Percentiles rank a stretch among this genome's conserved stretches.
Conservation (phyloP, 2,888 invertebrate genomes). For the Xestia sexstrigata region DNA sequence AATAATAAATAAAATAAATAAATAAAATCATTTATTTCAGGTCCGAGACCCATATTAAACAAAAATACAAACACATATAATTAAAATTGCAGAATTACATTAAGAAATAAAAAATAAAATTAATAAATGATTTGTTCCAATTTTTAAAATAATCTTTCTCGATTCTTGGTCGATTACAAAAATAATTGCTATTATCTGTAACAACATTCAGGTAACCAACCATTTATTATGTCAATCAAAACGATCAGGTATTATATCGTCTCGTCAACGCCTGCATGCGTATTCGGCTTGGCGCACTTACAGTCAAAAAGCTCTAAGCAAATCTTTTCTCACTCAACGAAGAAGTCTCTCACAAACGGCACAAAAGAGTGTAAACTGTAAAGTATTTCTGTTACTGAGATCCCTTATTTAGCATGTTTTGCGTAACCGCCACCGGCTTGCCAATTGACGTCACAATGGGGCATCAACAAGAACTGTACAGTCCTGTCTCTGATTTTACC, state of each 20-base stretch:
- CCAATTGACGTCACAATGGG: conserved; percentile 72
- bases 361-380: conserved; percentile 49
- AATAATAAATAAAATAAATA: no score
- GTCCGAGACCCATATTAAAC: no score
- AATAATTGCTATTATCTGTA: background rate
- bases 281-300: background rate
- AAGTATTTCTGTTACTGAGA: conserved; percentile 54
- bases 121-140: no score
- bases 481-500: background rate
- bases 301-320: background rate
- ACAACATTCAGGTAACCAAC: background rate
- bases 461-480: conserved; percentile 51
- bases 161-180: background rate
- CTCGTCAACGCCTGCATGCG: background rate
- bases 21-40: no score
- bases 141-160: background rate
- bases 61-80: no score
- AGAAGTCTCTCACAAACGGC: conserved; percentile 27
- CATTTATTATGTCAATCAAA: background rate
- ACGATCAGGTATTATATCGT: background rate
- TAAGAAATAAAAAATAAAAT: no score
- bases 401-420: conserved; percentile 67
- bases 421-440: conserved; percentile 61
- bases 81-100: no score
- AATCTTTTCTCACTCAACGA: conserved; percentile 17